Base-by-base conservation (phyloP, 2,113 vertebrate species). In the Anser cygnoides region DNA sequence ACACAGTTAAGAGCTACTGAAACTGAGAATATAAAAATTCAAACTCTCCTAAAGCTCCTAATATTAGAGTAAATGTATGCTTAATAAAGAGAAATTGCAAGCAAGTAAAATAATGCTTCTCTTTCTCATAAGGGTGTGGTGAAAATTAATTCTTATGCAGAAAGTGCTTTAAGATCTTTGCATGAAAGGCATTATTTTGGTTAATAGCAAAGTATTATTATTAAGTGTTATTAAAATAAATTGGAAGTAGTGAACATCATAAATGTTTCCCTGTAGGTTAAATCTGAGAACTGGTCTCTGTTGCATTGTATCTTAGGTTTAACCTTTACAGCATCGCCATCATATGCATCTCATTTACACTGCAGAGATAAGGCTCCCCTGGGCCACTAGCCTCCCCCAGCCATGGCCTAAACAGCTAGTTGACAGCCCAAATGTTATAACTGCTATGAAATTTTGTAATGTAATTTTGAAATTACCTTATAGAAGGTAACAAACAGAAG, bases 161-260 rank as follows among this genome's bases (percentile, higher is more conserved):
- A 94, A 92, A 90, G 58, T 92, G 33, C 58, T 97, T 96, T 96
- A 86, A 92, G 57, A 94, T 88, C 87, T 57, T 78, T 85, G 23
- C 90, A 96, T 95, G 86, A 97, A 97, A 96, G 91, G 20, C 68
- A 93, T 63, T 94, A 61, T 33, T 94, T 91, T 35, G 29, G 39
- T 84, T 87, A 95, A 93, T 81, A 95, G 37, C 46, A 89, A 89
- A 92, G 39, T 76, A 87, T 90, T 94, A 94, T 96, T 97, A 97
- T 97, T 98, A 97, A 95, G 83, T 81, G 75, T 95, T 96, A 96
- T 97, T 98, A 97, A 97, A 97, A 92, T 93, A 97, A 97, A 96
- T 96, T 96, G 83, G 92, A 98, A 81, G 37, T 80, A 95, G 94
- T 90, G 87, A 90, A 91, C 54, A 77, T 87, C 80, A 87, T 96